These are phyloP conservation scores for Daphoenositta chrysoptera DNA, from an alignment of 2,113 vertebrate species.

Conservation along the genomic window DNA sequence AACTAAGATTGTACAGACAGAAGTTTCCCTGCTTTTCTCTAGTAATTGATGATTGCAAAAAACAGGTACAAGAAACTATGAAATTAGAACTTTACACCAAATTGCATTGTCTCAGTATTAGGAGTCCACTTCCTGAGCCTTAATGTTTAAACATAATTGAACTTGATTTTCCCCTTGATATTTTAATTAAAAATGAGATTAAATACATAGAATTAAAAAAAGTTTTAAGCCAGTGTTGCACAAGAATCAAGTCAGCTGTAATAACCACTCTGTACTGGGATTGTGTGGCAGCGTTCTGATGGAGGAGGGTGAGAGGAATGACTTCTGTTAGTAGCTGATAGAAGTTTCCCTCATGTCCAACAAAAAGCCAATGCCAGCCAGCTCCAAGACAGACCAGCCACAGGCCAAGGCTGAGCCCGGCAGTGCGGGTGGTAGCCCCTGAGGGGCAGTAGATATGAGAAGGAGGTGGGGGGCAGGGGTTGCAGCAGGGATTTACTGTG, in stretches of 20 bases:
- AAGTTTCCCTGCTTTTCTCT: background rate
- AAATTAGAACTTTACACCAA: background rate
- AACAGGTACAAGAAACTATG: background rate
- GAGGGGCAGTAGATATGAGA: background rate
- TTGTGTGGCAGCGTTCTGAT: background rate
- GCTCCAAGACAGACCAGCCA: background rate
- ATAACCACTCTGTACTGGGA: background rate
- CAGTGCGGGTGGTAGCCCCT: background rate
- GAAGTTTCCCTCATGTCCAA: background rate
- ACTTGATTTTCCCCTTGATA: background rate
- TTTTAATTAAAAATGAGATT: background rate
- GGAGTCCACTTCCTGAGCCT: background rate
- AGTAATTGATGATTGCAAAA: background rate
- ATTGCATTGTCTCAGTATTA: background rate
- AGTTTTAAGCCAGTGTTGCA: background rate
- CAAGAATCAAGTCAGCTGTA: background rate
- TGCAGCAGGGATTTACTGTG: background rate
- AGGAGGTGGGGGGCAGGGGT: no score
- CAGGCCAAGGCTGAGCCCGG: background rate
- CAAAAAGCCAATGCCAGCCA: background rate
- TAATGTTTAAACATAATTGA: background rate
- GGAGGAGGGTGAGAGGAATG: background rate
- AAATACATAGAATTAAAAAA: background rate
- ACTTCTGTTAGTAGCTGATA: background rate
- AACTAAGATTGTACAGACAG: background rate